These are phyloP conservation scores for Drosophila aff. DNA, from an alignment of 1,140 invertebrate genomes.

Conservation along the genomic window DNA sequence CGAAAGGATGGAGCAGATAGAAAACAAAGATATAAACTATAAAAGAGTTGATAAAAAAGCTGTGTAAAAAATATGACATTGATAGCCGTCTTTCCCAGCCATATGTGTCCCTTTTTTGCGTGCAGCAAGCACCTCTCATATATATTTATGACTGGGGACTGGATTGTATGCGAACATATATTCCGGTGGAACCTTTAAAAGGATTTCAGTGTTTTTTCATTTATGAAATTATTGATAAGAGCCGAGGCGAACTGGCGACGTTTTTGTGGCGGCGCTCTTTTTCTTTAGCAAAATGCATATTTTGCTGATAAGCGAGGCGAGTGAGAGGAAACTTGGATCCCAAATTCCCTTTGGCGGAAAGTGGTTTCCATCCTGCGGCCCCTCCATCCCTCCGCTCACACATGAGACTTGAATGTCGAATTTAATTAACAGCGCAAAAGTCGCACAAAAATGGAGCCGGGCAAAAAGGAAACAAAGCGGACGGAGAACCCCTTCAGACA, in stretches of 20 bases:
- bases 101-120: conserved; percentile 37
- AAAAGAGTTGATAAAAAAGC: conserved; percentile 69
- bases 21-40: conserved; percentile 81
- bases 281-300: conserved; percentile 66
- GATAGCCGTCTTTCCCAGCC: conserved; percentile 59
- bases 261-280: conserved; percentile 44
- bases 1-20: conserved; percentile 49
- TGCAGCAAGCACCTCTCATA: conserved; percentile 31
- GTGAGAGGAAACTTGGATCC: conserved; percentile 35
- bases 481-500: conserved; percentile 43
- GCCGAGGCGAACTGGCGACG: conserved; percentile 33
- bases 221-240: conserved; percentile 83
- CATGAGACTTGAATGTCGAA: conserved; percentile 62
- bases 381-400: conserved; percentile 4
- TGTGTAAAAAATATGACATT: conserved; percentile 71
- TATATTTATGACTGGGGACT: conserved; percentile 71
- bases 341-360: conserved; percentile 57
- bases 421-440: conserved; percentile 80
- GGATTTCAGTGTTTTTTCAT: conserved; percentile 80
- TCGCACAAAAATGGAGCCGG: conserved; percentile 57
- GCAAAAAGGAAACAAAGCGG: conserved; percentile 39
- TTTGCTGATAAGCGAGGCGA: conserved; percentile 41
- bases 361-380: conserved; percentile 17
- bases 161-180: conserved; percentile 43
- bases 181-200: conserved; percentile 65